These are phyloP conservation scores for Rotaria sp. DNA, from an alignment of 2,888 invertebrate species.

Conservation along the genomic window DNA sequence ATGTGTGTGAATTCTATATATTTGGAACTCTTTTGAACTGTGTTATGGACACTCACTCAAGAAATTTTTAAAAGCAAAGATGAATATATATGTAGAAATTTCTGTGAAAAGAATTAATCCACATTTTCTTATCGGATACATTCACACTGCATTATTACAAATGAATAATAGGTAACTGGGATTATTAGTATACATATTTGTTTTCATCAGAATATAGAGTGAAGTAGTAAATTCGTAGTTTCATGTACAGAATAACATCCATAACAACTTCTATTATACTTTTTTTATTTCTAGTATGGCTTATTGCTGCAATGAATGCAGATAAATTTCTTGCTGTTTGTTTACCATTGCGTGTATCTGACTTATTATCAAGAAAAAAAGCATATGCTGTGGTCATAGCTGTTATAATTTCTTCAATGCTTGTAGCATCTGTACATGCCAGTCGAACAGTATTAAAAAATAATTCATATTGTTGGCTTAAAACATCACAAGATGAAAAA, in stretches of 20 bases:
- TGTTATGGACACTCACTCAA: no score
- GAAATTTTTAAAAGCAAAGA: no score
- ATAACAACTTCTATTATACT: not conserved
- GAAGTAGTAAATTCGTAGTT: no score
- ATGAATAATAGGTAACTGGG: not conserved
- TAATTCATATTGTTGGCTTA: conserved; percentile 9
- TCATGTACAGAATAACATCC: no score
- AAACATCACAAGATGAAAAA: conserved; percentile 24
- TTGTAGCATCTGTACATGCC: conserved; percentile 14
- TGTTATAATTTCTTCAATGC: not conserved
- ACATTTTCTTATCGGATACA: no score
- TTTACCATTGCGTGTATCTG: conserved; percentile 19
- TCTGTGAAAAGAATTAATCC: no score
- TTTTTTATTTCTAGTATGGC: not conserved
- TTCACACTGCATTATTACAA: no score
- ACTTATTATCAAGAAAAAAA: conserved; percentile 18
- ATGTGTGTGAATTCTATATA: no score
- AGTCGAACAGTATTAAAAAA: conserved; percentile 5
- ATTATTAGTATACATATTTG: not conserved
- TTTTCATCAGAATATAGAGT: not conserved
- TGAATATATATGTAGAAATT: no score
- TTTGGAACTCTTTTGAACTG: no score
- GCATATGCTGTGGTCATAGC: not conserved
- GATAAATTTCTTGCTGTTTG: conserved; percentile 27
- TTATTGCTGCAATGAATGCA: conserved; percentile 17